A percentile compares a stretch with the other conserved stretches of the same genome.
phyloP scores from a whole-genome alignment of 92 coral and sea anemone genomes.

The Meandrina meandrites region DNA sequence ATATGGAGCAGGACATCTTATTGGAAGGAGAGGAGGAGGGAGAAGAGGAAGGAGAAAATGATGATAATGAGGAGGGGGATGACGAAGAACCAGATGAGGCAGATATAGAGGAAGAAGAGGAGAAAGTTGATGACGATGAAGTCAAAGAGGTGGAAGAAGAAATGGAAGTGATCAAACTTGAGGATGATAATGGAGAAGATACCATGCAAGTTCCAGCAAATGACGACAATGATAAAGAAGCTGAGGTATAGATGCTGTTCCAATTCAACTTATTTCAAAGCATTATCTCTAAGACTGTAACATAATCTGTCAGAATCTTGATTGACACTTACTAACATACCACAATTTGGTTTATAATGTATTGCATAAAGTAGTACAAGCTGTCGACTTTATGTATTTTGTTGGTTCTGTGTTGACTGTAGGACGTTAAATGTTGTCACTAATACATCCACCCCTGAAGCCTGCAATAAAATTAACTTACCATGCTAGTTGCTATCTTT shows the following conservation, averaged over 20 bases:
- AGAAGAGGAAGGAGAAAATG: slow-evolving; percentile 54
- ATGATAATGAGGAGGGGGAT: slow-evolving; percentile 43
- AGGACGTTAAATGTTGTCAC: background rate
- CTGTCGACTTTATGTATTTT: background rate
- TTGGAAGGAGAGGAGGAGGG: slow-evolving; percentile 62
- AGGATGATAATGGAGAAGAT: slow-evolving; percentile 8
- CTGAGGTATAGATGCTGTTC: slow-evolving; percentile 21
- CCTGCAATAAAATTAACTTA: too few species aligned
- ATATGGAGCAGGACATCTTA: slow-evolving; percentile 52
- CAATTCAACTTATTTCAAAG: too few species aligned
- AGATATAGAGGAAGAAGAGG: slow-evolving; percentile 21
- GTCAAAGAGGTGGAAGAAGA: slow-evolving; percentile 24
- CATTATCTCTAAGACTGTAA: too few species aligned
- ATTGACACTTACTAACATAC: too few species aligned
- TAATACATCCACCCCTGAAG: too few species aligned
- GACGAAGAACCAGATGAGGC: slow-evolving; percentile 25
- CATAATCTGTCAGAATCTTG: too few species aligned
- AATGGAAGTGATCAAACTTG: slow-evolving; percentile 14
- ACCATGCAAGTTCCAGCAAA: slow-evolving; percentile 3
- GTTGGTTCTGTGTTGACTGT: slow-evolving; percentile 1
- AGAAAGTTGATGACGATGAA: slow-evolving; percentile 23
- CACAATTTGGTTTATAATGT: too few species aligned
- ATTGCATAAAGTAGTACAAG: background rate
- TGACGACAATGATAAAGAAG: slow-evolving; percentile 22
- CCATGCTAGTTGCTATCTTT: too few species aligned